Evolutionary conservation across 2,888 invertebrate genomes (phyloP), one percentile per base, ranked within the genome.

Genomic region (Colostygia pectinataria): DNA sequence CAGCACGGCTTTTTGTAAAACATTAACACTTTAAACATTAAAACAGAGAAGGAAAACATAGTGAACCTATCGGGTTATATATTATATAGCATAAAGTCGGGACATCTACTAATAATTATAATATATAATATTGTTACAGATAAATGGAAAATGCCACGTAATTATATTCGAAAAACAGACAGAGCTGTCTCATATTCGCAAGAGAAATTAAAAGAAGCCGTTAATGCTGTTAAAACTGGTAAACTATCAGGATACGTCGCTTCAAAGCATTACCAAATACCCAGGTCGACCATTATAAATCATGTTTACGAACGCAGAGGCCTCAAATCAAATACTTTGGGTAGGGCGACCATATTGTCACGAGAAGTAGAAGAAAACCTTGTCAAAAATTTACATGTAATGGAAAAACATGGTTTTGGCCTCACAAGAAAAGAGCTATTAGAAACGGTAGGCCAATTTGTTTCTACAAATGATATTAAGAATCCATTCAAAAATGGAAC

Each of bases 191-290:
- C 43, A 18, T 49, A 49, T 20, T 15, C 49, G 4, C 18, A 37
- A 25, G 52, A 52, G 41, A 46, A 37, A 42, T 25, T 46, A 42
- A 37, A 37, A 52, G 52, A 52, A 29, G 52, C 46, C 4, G 50
- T 44, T 4, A 31, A 10, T 7, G 50, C 50, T 4, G 45, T 52
- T 15, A 52, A 52, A 42, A 42, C 20, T 28, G 52, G 46, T n/a
- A n/a, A n/a, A 10, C 13, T 53, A 34, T 47, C 47, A 1, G 43
- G 47, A 18, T 47, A 53, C 33, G 36, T 18, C 20, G 53, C 53
- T 9, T 43, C 53, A 23, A 53, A 47, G 39, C 33, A 44, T 40
- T 53, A 47, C 29, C 13, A 33, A 20, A 53, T 53, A 53, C 53
- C 53, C 8, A 53, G 53, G 32, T 9, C 47, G 12, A 53, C 53